These are phyloP conservation scores for Pterocles gutturalis DNA, from an alignment of 2,113 vertebrate genomes.

Conservation along the genomic window DNA sequence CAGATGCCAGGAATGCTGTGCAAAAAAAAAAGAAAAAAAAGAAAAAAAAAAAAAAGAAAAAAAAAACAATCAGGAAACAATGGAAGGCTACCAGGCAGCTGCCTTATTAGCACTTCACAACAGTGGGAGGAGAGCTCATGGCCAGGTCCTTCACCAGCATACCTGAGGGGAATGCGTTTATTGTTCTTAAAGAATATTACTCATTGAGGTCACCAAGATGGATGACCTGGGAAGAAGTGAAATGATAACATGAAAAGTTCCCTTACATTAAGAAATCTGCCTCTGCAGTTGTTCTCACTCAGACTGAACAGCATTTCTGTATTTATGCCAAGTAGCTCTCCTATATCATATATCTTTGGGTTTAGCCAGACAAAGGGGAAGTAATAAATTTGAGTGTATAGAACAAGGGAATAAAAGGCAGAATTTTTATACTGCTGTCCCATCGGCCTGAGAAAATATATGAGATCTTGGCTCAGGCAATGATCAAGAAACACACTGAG, in stretches of 20 bases:
- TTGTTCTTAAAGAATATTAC: neutral
- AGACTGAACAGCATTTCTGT: neutral
- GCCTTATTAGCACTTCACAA: neutral
- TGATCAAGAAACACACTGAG: neutral
- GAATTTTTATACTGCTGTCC: neutral
- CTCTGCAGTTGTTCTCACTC: neutral
- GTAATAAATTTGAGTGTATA: constrained; percentile 32
- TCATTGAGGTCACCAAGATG: neutral
- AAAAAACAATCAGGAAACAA: neutral
- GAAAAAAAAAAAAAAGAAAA: too few species aligned
- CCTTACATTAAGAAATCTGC: neutral
- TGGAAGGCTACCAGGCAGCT: neutral
- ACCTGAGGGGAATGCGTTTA: neutral
- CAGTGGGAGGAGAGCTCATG: neutral
- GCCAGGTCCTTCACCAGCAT: neutral
- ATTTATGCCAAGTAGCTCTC: constrained; percentile 31
- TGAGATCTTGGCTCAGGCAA: neutral
- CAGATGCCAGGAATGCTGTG: neutral
- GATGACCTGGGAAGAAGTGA: neutral
- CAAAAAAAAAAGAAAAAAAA: too few species aligned
- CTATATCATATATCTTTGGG: neutral
- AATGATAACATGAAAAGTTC: neutral
- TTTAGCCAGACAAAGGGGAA: constrained; percentile 37
- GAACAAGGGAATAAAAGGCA: constrained; percentile 15
- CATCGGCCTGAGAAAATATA: neutral